phyloP scores from a whole-genome alignment of 2,888 invertebrate species.

The Drosophila colorata region DNA sequence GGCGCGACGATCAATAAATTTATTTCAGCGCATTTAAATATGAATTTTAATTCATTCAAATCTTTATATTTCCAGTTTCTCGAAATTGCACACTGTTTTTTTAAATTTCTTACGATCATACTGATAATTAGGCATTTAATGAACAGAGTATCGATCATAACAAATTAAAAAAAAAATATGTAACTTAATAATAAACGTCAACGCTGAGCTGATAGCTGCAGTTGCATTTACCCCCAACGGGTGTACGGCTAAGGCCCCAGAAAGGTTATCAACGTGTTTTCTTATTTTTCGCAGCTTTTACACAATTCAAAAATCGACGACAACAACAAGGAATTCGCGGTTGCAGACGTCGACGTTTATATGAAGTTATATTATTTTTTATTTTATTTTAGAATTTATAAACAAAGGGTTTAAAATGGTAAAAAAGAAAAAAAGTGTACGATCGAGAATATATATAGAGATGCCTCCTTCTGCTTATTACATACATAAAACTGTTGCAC shows the following conservation, averaged over 20 bases:
- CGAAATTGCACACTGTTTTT: slow-evolving; percentile 2
- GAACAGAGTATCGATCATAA: background rate
- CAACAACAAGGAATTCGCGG: slow-evolving; percentile 14
- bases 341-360: slow-evolving; percentile 6
- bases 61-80: background rate
- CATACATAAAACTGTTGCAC: no score
- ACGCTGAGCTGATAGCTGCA: slow-evolving; percentile 14
- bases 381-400: no score
- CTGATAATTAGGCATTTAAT: background rate
- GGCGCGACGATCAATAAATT: slow-evolving; percentile 12
- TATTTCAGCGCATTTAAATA: slow-evolving; percentile 1
- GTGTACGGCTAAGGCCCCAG: slow-evolving; percentile 41
- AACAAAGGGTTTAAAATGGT: no score
- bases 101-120: background rate
- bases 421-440: no score
- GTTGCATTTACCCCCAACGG: slow-evolving; percentile 57
- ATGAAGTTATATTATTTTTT: no score
- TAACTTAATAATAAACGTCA: background rate
- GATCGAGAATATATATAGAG: no score
- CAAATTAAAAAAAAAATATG: background rate
- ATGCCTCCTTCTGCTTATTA: no score
- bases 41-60: slow-evolving; percentile 1
- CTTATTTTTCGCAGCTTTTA: slow-evolving; percentile 52
- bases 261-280: slow-evolving; percentile 72
- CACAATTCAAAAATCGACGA: slow-evolving; percentile 21